phyloP scores from a whole-genome alignment of 2,797 vertebrate species.

The Benthosema pterotum region DNA sequence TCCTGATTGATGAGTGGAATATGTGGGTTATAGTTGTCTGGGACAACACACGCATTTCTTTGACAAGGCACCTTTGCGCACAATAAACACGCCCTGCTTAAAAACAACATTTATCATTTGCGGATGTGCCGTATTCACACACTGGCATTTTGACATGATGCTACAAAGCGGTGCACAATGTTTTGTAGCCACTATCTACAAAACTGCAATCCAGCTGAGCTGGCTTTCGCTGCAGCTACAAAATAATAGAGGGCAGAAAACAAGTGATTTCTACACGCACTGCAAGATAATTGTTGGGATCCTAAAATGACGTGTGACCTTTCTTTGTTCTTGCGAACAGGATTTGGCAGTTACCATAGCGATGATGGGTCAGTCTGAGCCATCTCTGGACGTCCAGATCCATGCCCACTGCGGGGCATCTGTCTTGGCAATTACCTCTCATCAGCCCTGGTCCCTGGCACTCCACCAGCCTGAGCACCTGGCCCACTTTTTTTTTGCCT shows the following conservation, averaged over 20 bases:
- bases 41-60: conserved; percentile 28
- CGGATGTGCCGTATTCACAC: no score
- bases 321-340: conserved; percentile 41
- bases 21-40: conserved; percentile 51
- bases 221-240: no score
- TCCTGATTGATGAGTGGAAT: conserved; percentile 45
- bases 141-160: no score
- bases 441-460: conserved; percentile 39
- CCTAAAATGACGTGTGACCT: conserved; percentile 58
- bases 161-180: no score
- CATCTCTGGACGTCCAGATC: conserved; percentile 54
- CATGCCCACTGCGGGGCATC: conserved; percentile 40
- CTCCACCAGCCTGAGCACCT: conserved; percentile 7
- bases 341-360: conserved; percentile 59
- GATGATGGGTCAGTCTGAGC: conserved; percentile 34
- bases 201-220: no score
- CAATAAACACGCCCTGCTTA: conserved; percentile 58
- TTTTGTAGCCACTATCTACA: no score
- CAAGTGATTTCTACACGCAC: no score
- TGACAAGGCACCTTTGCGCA: conserved; percentile 33
- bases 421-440: conserved; percentile 40
- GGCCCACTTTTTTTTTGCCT: no score
- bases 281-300: no score
- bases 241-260: no score
- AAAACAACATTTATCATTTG: neutral